Evolutionary conservation across 2,113 vertebrate species (phyloP), one percentile per base, ranked within the genome.

Genomic region (Rhagologus leucostigma): DNA sequence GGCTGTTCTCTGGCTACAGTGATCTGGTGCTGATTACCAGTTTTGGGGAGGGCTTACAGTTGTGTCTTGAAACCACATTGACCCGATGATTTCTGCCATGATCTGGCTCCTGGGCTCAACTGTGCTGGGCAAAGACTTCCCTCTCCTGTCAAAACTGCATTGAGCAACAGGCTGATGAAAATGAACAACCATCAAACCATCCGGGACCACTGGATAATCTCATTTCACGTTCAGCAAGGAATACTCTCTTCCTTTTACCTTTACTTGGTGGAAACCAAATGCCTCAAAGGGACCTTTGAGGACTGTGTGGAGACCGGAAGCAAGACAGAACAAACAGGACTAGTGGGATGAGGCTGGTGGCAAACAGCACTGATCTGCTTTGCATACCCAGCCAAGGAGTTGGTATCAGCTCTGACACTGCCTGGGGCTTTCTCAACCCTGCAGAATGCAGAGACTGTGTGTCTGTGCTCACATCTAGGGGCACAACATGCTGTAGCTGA

Each of bases 341-440:
- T 39, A 37, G 70, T 53, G 50, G 63, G 42, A 56, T 85, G 41
- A 64, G 12, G 21, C 33, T 52, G 44, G 41, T 41, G 65, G 10
- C 0, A 1, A 85, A 27, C 41, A 93, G 62, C 49, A 57, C 55
- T 62, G 29, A 39, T 89, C 27, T 69, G 32, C 67, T 78, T 64
- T 67, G n/a, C 0, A 0, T 62, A 55, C 14, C 53, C 16, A 10
- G 30, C 11, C 3, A 23, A 53, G 20, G 20, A 50, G n/a, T 13
- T 44, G 49, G 9, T 67, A 5, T n/a, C 1, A 0, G 22, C 42
- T 91, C 60, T 77, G 19, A 47, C 13, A 17, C 39, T 49, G 53
- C 46, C 26, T 68, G 55, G 57, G 60, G n/a, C n/a, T 89, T 95
- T 84, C 73, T 84, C 15, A 67, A 0, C 16, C 11, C 71, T 68